Percentiles rank a stretch among this genome's conserved stretches.
Conservation (phyloP, 2,113 vertebrate genomes). For the Polypterus senegalus region DNA sequence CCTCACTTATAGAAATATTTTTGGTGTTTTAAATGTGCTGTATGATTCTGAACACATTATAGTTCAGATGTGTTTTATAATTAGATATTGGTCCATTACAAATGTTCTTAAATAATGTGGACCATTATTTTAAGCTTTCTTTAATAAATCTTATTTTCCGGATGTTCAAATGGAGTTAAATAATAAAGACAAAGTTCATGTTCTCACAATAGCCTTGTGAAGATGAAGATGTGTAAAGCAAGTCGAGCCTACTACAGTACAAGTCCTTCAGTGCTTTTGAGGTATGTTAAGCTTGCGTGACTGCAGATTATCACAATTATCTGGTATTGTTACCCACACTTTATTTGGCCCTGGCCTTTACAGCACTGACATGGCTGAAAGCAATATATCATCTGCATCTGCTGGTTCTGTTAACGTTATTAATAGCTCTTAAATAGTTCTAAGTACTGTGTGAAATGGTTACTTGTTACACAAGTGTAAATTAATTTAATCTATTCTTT, state of each 20-base stretch:
- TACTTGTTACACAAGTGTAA: slow-evolving; percentile 13
- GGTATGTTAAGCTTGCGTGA: slow-evolving; percentile 32
- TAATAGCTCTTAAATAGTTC: slow-evolving; percentile 39
- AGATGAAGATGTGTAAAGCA: too few relatives aligned
- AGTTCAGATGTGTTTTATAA: too few relatives aligned
- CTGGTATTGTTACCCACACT: slow-evolving; percentile 44
- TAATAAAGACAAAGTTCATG: too few relatives aligned
- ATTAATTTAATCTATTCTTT: slow-evolving; percentile 17
- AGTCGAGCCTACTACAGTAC: slow-evolving; percentile 18
- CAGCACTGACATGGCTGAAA: slow-evolving; percentile 35
- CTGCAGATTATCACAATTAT: slow-evolving; percentile 49
- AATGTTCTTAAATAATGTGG: too few relatives aligned
- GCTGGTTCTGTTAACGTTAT: slow-evolving; percentile 32
- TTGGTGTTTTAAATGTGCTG: too few relatives aligned
- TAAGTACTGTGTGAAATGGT: slow-evolving; percentile 20
- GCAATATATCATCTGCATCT: slow-evolving; percentile 34
- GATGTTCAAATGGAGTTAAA: too few relatives aligned
- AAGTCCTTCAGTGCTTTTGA: slow-evolving; percentile 34
- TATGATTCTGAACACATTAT: too few relatives aligned
- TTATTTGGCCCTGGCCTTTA: slow-evolving; percentile 46
- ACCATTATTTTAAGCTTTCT: too few relatives aligned
- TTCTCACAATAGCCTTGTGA: too few relatives aligned
- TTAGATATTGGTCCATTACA: too few relatives aligned
- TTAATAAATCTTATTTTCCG: too few relatives aligned
- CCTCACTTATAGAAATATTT: too few relatives aligned